Conservation (phyloP, 2,113 vertebrate genomes). For the Orycteropus afer region DNA sequence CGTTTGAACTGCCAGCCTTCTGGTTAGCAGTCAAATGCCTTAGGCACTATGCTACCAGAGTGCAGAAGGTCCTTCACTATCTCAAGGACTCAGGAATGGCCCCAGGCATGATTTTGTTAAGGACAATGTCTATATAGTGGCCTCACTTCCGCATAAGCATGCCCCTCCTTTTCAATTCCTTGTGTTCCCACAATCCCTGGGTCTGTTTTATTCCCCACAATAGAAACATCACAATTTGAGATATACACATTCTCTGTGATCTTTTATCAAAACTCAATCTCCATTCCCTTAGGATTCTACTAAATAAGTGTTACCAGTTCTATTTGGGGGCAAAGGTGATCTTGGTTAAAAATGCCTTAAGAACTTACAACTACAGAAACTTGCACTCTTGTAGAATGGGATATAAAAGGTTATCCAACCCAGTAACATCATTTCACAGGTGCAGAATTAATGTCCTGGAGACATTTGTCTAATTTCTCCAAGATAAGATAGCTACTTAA, state of each 20-base stretch:
- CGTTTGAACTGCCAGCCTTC: too few species aligned
- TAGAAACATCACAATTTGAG: not conserved
- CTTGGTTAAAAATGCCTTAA: not conserved
- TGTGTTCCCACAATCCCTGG: not conserved
- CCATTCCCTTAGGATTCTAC: not conserved
- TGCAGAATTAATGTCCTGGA: not conserved
- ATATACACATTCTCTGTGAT: not conserved
- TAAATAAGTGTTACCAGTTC: constrained; percentile 5
- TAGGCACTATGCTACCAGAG: too few species aligned
- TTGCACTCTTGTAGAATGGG: not conserved
- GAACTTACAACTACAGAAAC: not conserved
- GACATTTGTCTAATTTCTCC: not conserved
- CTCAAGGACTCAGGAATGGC: not conserved
- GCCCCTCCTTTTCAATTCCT: not conserved
- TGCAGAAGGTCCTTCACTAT: not conserved
- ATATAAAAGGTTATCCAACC: not conserved
- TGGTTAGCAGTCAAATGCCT: too few species aligned
- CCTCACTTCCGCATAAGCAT: not conserved
- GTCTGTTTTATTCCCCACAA: not conserved
- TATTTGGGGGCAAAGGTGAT: not conserved
- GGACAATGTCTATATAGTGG: not conserved
- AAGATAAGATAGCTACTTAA: not conserved
- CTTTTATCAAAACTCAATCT: not conserved
- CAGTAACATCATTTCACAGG: not conserved
- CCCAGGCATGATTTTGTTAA: not conserved